Base-by-base conservation (phyloP, 2,797 vertebrate genomes). In the Numenius phaeopus region DNA sequence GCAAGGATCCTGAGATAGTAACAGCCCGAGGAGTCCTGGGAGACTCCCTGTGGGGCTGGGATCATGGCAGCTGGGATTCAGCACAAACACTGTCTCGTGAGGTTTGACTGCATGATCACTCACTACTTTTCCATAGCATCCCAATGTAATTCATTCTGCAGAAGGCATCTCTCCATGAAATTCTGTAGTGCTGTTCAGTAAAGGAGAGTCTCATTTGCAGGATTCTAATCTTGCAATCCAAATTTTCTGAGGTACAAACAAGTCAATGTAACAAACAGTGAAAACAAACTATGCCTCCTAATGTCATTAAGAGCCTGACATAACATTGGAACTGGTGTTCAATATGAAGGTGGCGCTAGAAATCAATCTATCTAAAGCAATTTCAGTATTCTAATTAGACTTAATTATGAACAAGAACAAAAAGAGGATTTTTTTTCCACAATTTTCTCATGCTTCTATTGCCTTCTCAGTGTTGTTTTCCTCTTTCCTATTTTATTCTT, bases 351-450 rank as follows among this genome's bases (percentile, higher is more conserved):
- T 9, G 4, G 20, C 42, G 17, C 16, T 81, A 67, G 17, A 90
- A 96, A 90, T 91, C 54, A 78, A n/a, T 81, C 71, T 87, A n/a
- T 81, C 71, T 87, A 59, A 92, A 89, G 9, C 32, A 76, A 69
- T 61, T 84, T 7, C 23, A 82, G 87, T 12, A 55, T 40, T 82
- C 14, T 47, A 79, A 70, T 76, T 77, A 66, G 42, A 58, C 70
- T 61, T 88, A 37, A 47, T 72, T 72, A 76, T 52, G 29, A 82
- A 75, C 5, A 42, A 32, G 34, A 88, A 27, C 4, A 42, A 71
- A 55, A 50, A 37, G 8, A 49, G 1, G 6, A 19, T 2, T 15
- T 29, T 39, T 77, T 58, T n/a, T 49, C 27, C 11, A 50, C 2
- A 55, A 9, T 77, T 55, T 6, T 73, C 17, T 72, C 26, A 50